phyloP scores from a whole-genome alignment of 2,888 invertebrate genomes.

The Saturnia japonica region DNA sequence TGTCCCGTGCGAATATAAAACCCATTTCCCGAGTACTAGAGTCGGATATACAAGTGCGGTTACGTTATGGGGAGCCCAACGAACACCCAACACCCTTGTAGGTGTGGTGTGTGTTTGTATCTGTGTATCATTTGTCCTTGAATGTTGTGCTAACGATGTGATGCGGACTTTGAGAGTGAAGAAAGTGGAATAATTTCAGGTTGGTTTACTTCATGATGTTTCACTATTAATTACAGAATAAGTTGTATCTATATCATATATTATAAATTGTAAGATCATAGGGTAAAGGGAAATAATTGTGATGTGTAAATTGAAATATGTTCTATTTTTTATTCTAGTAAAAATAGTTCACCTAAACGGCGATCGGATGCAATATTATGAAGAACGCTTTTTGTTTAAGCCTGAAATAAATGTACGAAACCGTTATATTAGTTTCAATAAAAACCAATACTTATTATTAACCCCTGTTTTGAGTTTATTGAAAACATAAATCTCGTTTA shows the following conservation, averaged over 20 bases:
- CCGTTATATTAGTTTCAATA: too few relatives aligned
- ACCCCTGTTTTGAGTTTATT: too few relatives aligned
- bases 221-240: not conserved
- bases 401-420: too few relatives aligned
- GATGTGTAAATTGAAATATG: too few relatives aligned
- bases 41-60: conserved; percentile 42
- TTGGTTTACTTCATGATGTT: conserved; percentile 21
- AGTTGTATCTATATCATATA: not conserved
- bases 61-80: conserved; percentile 48
- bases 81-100: conserved; percentile 61
- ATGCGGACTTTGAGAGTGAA: conserved; percentile 33
- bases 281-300: not conserved
- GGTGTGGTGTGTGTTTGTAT: conserved; percentile 41
- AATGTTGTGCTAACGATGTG: conserved; percentile 61
- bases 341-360: too few relatives aligned
- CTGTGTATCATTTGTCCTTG: conserved; percentile 62
- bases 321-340: too few relatives aligned
- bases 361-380: too few relatives aligned
- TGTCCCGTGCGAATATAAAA: conserved; percentile 46
- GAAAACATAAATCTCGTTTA: too few relatives aligned
- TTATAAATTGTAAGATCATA: not conserved
- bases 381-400: too few relatives aligned
- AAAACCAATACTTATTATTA: too few relatives aligned
- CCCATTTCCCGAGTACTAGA: conserved; percentile 44
- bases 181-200: conserved; percentile 44